Evolutionary conservation across 2,113 vertebrate genomes (phyloP).

Genomic region (Gnathonemus echidnorhynchus): DNA sequence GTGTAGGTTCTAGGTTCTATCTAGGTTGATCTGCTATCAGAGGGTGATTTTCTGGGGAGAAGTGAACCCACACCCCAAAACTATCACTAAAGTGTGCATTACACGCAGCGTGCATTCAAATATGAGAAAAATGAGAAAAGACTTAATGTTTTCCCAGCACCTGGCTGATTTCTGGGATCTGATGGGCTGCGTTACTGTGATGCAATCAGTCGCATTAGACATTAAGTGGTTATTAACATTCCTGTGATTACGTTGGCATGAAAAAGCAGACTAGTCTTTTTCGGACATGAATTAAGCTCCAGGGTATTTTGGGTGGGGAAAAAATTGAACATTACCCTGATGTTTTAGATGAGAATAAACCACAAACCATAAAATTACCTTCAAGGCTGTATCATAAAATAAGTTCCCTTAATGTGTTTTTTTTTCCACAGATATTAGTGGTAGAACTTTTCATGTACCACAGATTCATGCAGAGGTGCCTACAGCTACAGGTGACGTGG

Average conservation of each 20-base stretch:
- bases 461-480: not conserved
- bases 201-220: not conserved
- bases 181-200: not conserved
- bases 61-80: not conserved
- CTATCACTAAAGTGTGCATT: not conserved
- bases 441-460: not conserved
- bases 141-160: not conserved
- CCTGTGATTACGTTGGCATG: not conserved
- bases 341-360: conserved; percentile 1
- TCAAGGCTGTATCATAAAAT: not conserved
- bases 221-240: conserved; percentile 11
- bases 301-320: not conserved
- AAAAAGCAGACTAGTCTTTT: not conserved
- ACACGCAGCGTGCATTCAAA: not conserved
- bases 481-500: not conserved
- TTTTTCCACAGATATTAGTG: not conserved
- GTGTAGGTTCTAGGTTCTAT: too few species aligned
- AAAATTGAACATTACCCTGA: not conserved
- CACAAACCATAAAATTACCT: not conserved
- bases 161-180: not conserved
- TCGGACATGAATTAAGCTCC: not conserved
- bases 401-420: not conserved
- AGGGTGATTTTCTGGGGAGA: not conserved
- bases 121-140: not conserved
- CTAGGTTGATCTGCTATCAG: not conserved